phyloP scores from a whole-genome alignment of 2,113 vertebrate genomes.

The Neoarius graeffei region DNA sequence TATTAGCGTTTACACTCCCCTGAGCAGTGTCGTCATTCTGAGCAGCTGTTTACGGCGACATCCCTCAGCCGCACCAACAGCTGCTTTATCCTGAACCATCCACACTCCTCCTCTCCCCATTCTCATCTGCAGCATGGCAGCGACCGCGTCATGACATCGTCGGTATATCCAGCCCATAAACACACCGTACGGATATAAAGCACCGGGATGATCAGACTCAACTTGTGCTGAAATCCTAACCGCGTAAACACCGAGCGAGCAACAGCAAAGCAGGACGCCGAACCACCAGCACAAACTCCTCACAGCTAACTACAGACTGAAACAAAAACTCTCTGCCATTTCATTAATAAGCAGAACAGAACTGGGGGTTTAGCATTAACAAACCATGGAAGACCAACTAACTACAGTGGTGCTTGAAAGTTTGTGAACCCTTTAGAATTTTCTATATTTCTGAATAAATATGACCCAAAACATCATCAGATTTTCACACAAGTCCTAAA shows the following conservation, averaged over 20 bases:
- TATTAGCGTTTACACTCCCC: conserved; percentile 46
- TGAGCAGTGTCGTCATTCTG: neutral
- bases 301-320: no score
- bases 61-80: neutral
- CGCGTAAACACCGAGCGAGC: neutral
- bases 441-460: no score
- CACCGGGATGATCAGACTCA: no score
- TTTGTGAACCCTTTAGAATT: no score
- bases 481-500: no score
- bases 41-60: neutral
- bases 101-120: neutral
- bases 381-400: neutral
- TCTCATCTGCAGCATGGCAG: neutral
- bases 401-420: no score
- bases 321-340: no score
- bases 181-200: no score
- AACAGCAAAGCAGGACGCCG: neutral
- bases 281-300: neutral
- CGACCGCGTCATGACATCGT: neutral
- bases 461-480: no score
- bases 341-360: neutral
- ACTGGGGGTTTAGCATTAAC: neutral
- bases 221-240: neutral
- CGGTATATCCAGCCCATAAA: neutral
- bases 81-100: neutral